Base-by-base conservation (phyloP, 1,140 invertebrate species). In the Protaetia brevitarsis region DNA sequence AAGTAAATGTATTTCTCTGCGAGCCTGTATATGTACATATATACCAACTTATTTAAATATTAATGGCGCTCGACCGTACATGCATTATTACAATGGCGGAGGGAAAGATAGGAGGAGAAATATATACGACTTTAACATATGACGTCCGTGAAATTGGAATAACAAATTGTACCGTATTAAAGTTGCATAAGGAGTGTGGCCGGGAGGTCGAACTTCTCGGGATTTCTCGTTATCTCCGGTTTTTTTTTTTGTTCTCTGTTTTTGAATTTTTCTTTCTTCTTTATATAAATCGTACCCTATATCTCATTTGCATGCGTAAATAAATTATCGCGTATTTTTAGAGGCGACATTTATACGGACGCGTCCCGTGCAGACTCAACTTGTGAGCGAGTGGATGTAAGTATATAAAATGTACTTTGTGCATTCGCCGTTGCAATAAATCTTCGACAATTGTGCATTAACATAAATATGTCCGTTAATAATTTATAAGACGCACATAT, bases 31-130 rank as follows among this genome's bases (percentile, higher is more conserved):
- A n/a, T n/a, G n/a, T n/a, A n/a, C n/a, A n/a, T n/a, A n/a, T n/a
- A n/a, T n/a, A n/a, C n/a, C n/a, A n/a, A 37, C 34, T 37, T 37
- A 37, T 37, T 37, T 37, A 37, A 37, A 37, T 37, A 37, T 37
- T 37, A 37, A 37, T 37, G 34, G 34, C 34, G 34, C 11, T 16
- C 34, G 34, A 16, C 10, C 11, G 34, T 37, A 37, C 34, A 37
- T 37, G 3, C 34, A 37, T 37, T 37, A 37, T 37, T 37, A 37
- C 34, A 37, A 37, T 37, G 34, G 16, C n/a, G 34, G 34, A 37
- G 34, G 16, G 16, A 6, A 16, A 37, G 34, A 0, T 13, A 16
- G 16, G 34, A 37, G 10, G 34, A 37, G 34, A 37, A 37, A 37
- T 16, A 16, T 37, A 37, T 16, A 37, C 31, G 10, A 16, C 34